Conservation (phyloP, 2,888 invertebrate species). For the Tenthredo notha region DNA sequence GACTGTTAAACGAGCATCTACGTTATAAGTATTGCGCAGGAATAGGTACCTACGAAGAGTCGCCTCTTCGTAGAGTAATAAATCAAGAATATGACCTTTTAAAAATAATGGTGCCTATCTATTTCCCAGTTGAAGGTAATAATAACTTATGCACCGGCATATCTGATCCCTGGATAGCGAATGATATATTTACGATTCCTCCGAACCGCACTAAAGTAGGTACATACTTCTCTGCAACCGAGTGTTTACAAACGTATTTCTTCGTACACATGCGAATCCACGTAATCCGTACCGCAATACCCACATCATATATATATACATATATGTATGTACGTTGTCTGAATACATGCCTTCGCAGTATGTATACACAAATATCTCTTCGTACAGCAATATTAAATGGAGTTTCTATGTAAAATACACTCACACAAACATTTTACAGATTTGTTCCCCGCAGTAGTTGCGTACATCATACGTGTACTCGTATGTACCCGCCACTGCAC, state of each 20-base stretch:
- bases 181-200: slow-evolving; percentile 71
- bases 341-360: background rate
- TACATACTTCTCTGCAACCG: slow-evolving; percentile 54
- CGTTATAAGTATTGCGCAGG: background rate
- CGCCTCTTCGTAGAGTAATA: slow-evolving; percentile 63
- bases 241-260: slow-evolving; percentile 26
- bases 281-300: background rate
- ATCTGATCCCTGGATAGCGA: slow-evolving; percentile 66
- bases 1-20: background rate
- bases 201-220: slow-evolving; percentile 66
- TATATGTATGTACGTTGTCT: background rate
- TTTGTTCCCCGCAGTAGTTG: slow-evolving; percentile 16
- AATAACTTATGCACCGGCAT: slow-evolving; percentile 69
- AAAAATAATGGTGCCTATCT: slow-evolving; percentile 60
- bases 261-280: background rate
- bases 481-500: slow-evolving; percentile 24
- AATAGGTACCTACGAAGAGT: slow-evolving; percentile 59
- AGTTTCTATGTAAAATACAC: slow-evolving; percentile 30
- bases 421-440: slow-evolving; percentile 2
- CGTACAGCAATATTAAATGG: slow-evolving; percentile 2
- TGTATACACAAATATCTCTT: background rate
- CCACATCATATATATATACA: background rate
- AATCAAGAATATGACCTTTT: slow-evolving; percentile 71
- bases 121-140: slow-evolving; percentile 66
- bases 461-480: slow-evolving; percentile 19